These are phyloP conservation scores for Homarus gammarus DNA, from an alignment of 2,888 invertebrate genomes.

Conservation along the genomic window DNA sequence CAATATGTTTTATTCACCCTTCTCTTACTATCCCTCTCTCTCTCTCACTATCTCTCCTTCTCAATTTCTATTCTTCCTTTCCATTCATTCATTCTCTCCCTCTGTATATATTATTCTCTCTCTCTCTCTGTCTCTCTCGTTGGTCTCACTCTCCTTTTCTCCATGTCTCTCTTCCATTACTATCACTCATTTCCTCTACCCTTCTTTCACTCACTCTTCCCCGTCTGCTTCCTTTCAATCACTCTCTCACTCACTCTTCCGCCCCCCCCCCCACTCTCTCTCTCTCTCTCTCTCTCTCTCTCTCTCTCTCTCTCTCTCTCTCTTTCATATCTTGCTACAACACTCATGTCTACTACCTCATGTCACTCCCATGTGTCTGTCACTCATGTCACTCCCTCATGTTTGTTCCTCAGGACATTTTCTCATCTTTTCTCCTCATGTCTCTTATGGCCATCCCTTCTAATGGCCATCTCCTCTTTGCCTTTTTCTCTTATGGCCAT, in stretches of 20 bases:
- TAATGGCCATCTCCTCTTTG: no score
- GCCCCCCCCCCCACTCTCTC: not conserved
- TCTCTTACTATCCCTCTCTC: not conserved
- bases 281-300: not conserved
- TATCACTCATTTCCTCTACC: not conserved
- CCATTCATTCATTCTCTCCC: not conserved
- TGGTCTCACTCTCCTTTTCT: not conserved
- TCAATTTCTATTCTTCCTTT: not conserved
- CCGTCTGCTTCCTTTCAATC: no score
- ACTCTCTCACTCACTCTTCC: not conserved
- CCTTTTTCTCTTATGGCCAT: no score
- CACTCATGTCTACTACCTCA: no score
- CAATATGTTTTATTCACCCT: no score
- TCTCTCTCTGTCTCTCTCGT: not conserved
- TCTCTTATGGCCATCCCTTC: no score
- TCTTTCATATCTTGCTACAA: no score
- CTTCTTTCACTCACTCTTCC: not conserved
- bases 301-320: conserved; percentile 31
- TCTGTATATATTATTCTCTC: not conserved
- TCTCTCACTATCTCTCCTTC: not conserved
- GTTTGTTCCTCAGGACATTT: no score
- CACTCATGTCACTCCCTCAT: no score
- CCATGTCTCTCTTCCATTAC: not conserved
- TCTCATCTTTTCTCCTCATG: no score
- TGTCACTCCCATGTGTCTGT: no score